A percentile compares a stretch with the other conserved stretches of the same genome.
Conservation (phyloP, 2,888 invertebrate genomes). For the Cryptus armator region DNA sequence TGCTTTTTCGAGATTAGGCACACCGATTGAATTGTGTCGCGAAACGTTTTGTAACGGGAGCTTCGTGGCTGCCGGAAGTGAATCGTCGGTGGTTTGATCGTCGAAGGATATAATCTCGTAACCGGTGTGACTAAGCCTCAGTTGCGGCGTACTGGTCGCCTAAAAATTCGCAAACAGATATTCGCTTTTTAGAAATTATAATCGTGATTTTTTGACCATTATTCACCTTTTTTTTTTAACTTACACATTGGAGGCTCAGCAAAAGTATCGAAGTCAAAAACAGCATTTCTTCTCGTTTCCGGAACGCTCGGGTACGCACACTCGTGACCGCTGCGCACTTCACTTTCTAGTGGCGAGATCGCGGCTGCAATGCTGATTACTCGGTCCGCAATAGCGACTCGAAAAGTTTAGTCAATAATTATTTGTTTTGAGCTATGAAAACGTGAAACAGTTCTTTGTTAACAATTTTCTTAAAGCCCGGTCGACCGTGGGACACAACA, state of each 20-base stretch:
- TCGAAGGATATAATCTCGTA: constrained; percentile 65
- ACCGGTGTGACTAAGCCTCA: constrained; percentile 59
- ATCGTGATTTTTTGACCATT: background rate
- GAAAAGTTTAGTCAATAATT: constrained; percentile 21
- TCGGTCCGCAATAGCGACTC: background rate
- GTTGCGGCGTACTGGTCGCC: constrained; percentile 47
- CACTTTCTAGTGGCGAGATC: background rate
- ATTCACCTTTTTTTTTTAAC: constrained; percentile 10
- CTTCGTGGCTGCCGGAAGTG: background rate
- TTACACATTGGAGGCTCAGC: constrained; percentile 44
- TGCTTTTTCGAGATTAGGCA: constrained; percentile 34
- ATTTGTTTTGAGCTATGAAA: constrained; percentile 32
- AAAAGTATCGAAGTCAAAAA: constrained; percentile 7
- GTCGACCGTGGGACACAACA: background rate
- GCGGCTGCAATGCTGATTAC: constrained; percentile 5
- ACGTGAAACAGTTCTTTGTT: constrained; percentile 26
- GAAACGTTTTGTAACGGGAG: background rate
- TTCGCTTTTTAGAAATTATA: background rate
- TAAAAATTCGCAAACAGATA: background rate
- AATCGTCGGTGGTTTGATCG: constrained; percentile 42
- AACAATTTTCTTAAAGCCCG: background rate
- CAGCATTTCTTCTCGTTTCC: constrained; percentile 17
- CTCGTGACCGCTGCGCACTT: background rate
- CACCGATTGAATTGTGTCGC: constrained; percentile 1
- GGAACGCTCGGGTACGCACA: background rate